phyloP scores from a whole-genome alignment of 2,113 vertebrate genomes.

The Ailuropoda melanoleuca region DNA sequence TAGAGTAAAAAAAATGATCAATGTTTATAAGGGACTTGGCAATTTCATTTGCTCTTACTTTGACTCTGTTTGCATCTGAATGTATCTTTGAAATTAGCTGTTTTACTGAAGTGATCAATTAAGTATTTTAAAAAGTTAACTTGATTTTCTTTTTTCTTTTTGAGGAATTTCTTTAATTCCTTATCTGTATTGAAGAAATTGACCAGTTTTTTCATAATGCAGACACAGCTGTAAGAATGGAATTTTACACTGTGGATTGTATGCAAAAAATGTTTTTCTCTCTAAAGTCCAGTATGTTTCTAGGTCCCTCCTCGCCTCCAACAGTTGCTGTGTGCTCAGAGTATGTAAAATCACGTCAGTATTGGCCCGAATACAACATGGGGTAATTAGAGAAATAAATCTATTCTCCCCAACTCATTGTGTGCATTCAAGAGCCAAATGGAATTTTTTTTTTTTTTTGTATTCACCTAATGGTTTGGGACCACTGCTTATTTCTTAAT shows the following conservation, averaged over 20 bases:
- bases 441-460: constrained; percentile 59
- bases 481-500: background rate
- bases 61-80: background rate
- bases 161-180: background rate
- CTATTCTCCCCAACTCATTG: constrained; percentile 48
- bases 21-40: background rate
- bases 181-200: background rate
- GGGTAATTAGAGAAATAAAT: constrained; percentile 69
- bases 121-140: background rate
- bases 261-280: background rate
- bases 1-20: background rate
- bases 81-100: background rate
- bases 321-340: background rate
- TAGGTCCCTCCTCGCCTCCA: background rate
- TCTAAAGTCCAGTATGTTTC: background rate
- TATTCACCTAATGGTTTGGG: constrained; percentile 14
- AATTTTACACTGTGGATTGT: background rate
- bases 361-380: constrained; percentile 33
- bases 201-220: background rate
- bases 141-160: background rate
- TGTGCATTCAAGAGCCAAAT: constrained; percentile 52
- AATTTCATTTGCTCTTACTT: background rate
- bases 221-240: background rate
- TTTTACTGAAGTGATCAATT: background rate
- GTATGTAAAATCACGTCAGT: constrained; percentile 50